Conservation (phyloP, 2,113 vertebrate species). For the Leptosomus discolor region DNA sequence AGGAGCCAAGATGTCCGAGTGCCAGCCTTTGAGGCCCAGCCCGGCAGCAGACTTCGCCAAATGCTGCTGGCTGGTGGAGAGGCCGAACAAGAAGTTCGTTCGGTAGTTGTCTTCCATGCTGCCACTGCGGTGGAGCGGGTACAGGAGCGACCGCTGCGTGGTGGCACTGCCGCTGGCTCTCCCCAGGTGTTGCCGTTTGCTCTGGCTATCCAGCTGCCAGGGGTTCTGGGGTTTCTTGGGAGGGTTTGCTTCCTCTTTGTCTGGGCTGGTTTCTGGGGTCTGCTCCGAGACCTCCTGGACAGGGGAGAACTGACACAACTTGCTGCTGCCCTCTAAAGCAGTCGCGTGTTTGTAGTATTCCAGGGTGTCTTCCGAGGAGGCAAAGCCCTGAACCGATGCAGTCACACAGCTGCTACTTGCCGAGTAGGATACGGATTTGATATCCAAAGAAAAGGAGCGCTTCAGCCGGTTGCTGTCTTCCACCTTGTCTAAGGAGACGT, state of each 20-base stretch:
- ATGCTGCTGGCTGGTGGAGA: conserved; percentile 89
- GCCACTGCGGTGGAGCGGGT: conserved; percentile 83
- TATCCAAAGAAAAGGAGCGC: conserved; percentile 93
- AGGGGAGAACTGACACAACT: conserved; percentile 90
- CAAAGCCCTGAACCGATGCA: conserved; percentile 61
- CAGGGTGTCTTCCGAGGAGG: conserved; percentile 64
- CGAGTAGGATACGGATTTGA: conserved; percentile 81
- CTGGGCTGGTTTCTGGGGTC: conserved; percentile 85
- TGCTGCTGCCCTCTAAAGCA: conserved; percentile 77
- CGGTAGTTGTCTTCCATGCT: conserved; percentile 85
- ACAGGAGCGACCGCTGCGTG: conserved; percentile 52
- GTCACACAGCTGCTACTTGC: not conserved
- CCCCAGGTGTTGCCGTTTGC: conserved; percentile 49
- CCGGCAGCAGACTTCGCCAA: conserved; percentile 73
- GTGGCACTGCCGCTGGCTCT: not conserved
- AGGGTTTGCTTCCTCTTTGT: conserved; percentile 75
- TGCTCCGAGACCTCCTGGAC: conserved; percentile 92
- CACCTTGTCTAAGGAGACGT: conserved; percentile 74
- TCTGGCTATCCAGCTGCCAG: conserved; percentile 53
- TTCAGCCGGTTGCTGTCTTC: conserved; percentile 87
- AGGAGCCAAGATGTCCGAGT: conserved; percentile 89
- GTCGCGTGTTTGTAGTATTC: conserved; percentile 80
- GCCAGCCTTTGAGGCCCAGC: conserved; percentile 89
- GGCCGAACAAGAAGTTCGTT: conserved; percentile 81
- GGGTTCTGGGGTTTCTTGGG: not conserved